Percentiles rank a stretch among this genome's conserved stretches.
Conservation (phyloP, 2,888 invertebrate species). For the Eurois occulta region DNA sequence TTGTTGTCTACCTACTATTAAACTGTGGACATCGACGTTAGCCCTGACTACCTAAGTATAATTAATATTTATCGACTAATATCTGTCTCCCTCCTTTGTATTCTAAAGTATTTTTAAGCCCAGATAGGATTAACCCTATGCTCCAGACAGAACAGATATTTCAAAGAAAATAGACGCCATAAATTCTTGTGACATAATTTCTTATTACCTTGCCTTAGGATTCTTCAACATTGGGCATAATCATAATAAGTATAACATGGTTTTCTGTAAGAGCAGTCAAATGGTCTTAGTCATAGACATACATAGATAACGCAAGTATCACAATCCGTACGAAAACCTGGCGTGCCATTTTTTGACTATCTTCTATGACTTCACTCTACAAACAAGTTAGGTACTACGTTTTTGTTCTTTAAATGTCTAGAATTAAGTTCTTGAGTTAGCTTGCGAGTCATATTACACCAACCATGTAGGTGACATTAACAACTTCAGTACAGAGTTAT, state of each 20-base stretch:
- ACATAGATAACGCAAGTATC: no score
- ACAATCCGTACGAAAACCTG: no score
- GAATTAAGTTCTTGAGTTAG: no score
- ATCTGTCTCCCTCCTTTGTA: no score
- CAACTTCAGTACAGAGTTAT: no score
- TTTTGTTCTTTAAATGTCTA: no score
- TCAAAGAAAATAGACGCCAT: background rate
- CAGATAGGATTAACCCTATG: background rate
- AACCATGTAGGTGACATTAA: no score
- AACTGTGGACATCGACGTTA: constrained; percentile 32
- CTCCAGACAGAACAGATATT: background rate
- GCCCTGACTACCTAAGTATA: background rate
- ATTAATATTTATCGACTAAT: background rate
- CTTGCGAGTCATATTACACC: no score
- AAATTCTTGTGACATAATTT: background rate
- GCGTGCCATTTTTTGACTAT: no score
- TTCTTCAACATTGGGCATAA: background rate
- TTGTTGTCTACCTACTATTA: constrained; percentile 17
- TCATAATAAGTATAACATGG: background rate
- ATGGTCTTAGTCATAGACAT: background rate
- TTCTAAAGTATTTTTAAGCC: background rate
- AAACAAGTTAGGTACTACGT: no score
- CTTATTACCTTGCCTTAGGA: background rate
- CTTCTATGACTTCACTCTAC: no score
- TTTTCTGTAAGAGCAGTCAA: background rate